Evolutionary conservation across 2,797 vertebrate genomes (phyloP).

Genomic region (Choloepus didactylus): DNA sequence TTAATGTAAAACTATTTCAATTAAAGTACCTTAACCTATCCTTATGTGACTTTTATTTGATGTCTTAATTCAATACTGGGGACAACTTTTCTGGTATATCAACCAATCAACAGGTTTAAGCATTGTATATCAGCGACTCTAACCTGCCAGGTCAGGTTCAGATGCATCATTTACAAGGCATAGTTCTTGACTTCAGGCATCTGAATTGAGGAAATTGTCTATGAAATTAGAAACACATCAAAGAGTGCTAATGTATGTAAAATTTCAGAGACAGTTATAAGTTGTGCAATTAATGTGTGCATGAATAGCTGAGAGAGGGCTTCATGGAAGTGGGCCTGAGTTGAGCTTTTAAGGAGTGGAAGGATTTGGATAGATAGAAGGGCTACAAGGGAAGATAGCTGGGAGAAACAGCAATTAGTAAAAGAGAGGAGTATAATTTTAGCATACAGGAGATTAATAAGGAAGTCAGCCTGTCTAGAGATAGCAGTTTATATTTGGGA

Average conservation of each 20-base stretch:
- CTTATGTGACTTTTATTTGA: neutral
- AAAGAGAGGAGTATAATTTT: neutral
- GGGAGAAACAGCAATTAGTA: no score
- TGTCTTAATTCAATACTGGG: neutral
- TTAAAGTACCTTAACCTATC: slow-evolving; percentile 31
- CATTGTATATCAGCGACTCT: neutral
- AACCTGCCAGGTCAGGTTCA: neutral
- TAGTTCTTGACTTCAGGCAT: neutral
- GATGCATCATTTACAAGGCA: neutral
- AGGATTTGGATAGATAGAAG: neutral
- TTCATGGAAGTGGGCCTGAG: neutral
- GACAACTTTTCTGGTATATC: neutral
- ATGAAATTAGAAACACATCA: slow-evolving; percentile 49
- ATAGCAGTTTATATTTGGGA: neutral
- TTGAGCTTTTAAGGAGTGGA: neutral
- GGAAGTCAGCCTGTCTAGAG: neutral
- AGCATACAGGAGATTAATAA: neutral
- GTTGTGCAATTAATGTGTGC: neutral
- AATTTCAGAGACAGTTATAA: neutral
- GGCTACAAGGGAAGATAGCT: neutral
- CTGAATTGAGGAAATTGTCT: neutral
- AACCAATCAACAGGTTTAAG: neutral
- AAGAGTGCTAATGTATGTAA: neutral
- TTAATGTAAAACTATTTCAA: neutral
- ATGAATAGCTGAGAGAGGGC: neutral